phyloP scores from a whole-genome alignment of 1,140 invertebrate species.

The Mya arenaria region DNA sequence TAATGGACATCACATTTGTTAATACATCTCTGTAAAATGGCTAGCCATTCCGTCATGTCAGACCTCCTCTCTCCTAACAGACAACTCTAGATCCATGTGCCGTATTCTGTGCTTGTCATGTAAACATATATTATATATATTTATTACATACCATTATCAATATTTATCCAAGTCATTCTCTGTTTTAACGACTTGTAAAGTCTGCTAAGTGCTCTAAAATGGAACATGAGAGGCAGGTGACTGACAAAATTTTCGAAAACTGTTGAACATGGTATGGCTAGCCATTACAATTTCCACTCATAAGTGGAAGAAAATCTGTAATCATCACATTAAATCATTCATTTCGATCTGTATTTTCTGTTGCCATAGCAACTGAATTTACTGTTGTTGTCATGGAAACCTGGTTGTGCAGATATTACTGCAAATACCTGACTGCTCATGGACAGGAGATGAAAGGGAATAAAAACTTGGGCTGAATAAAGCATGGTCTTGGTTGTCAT shows the following conservation, averaged over 20 bases:
- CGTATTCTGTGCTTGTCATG: no score
- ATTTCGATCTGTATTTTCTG: slow-evolving; percentile 53
- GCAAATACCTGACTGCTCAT: slow-evolving; percentile 58
- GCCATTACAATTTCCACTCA: slow-evolving; percentile 16
- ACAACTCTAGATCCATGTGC: no score
- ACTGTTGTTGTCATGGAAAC: slow-evolving; percentile 53
- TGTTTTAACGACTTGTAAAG: slow-evolving; percentile 48
- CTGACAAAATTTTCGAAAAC: no score
- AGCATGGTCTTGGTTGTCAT: background rate
- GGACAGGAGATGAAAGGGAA: slow-evolving; percentile 46
- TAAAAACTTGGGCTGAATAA: slow-evolving; percentile 59
- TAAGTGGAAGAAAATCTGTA: slow-evolving; percentile 48
- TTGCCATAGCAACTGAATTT: slow-evolving; percentile 35
- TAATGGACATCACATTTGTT: slow-evolving; percentile 55
- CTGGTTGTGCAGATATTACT: slow-evolving; percentile 55
- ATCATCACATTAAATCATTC: slow-evolving; percentile 43
- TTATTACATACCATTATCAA: slow-evolving; percentile 21
- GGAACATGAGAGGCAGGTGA: no score
- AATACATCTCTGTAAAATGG: slow-evolving; percentile 51
- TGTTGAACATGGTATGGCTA: background rate
- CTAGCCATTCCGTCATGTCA: slow-evolving; percentile 7
- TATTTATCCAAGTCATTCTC: background rate
- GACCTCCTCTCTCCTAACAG: no score
- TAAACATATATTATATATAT: slow-evolving; percentile 17
- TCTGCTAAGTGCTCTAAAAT: background rate